phyloP scores from a whole-genome alignment of 2,888 invertebrate species.

The Agrotis segetum region DNA sequence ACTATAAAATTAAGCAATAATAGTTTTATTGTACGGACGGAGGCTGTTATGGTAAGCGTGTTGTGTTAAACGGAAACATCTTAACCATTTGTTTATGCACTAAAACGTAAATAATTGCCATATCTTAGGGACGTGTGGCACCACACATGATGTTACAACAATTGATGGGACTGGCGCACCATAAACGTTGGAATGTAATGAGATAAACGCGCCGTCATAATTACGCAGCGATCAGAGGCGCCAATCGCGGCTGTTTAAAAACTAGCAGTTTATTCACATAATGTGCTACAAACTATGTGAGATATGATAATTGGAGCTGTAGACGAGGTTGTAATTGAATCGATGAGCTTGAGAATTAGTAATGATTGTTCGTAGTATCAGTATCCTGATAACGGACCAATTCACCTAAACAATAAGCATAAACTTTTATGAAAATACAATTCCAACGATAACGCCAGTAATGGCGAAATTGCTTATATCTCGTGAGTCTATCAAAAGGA shows the following conservation, averaged over 20 bases:
- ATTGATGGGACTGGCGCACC: constrained; percentile 19
- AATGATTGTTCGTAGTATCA: constrained; percentile 10
- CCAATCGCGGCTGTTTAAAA: constrained; percentile 39
- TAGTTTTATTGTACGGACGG: constrained; percentile 68
- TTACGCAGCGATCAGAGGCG: constrained; percentile 34
- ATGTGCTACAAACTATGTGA: constrained; percentile 38
- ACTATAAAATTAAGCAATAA: constrained; percentile 72
- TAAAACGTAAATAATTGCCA: constrained; percentile 24
- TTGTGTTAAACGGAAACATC: constrained; percentile 53
- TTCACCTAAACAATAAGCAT: constrained; percentile 24
- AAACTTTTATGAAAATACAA: constrained; percentile 16
- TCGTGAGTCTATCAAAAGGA: not conserved
- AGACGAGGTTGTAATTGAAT: constrained; percentile 45
- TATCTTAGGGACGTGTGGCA: constrained; percentile 5
- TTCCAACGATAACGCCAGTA: not conserved
- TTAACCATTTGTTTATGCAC: constrained; percentile 38
- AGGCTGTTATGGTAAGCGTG: constrained; percentile 55
- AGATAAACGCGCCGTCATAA: constrained; percentile 32
- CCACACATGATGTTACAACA: constrained; percentile 2
- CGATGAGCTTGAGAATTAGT: constrained; percentile 25
- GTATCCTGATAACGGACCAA: not conserved
- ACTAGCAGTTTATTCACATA: constrained; percentile 48
- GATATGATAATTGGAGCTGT: constrained; percentile 50
- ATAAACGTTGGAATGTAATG: constrained; percentile 43
- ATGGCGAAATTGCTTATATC: not conserved